Percentiles rank a stretch among this genome's conserved stretches.
Evolutionary conservation across 2,888 invertebrate species (phyloP).

Genomic region (Thecophora atra): DNA sequence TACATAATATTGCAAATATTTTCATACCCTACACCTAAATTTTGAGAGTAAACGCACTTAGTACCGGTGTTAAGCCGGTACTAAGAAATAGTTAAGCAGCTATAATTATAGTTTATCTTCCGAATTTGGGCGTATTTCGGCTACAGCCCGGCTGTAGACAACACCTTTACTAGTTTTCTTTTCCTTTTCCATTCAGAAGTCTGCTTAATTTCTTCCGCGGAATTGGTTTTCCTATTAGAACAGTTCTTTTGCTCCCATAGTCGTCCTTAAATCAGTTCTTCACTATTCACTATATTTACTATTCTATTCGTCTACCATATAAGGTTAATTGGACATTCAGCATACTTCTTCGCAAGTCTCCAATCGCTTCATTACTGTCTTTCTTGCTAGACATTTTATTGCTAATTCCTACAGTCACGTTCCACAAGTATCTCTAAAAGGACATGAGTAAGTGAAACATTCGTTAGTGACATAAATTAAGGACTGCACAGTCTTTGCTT

Average conservation of each 20-base stretch:
- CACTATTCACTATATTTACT: too few relatives aligned
- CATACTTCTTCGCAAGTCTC: conserved; percentile 26
- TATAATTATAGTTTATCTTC: too few relatives aligned
- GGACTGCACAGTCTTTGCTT: background rate
- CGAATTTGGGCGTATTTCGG: too few relatives aligned
- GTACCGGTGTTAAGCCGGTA: too few relatives aligned
- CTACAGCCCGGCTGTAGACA: too few relatives aligned
- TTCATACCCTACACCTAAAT: too few relatives aligned
- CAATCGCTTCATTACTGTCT: conserved; percentile 1
- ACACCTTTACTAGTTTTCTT: background rate
- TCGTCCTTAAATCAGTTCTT: background rate
- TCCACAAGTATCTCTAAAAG: conserved; percentile 28
- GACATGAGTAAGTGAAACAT: conserved; percentile 15
- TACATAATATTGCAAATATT: too few relatives aligned
- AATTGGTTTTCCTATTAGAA: background rate
- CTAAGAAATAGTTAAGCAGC: background rate
- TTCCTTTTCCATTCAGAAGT: background rate
- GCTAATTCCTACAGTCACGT: conserved; percentile 33
- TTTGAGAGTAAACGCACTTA: too few relatives aligned
- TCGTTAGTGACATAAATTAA: conserved; percentile 20
- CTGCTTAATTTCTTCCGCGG: background rate
- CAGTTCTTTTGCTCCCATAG: background rate
- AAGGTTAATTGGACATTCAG: conserved; percentile 35
- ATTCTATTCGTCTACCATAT: conserved; percentile 24
- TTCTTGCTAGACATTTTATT: conserved; percentile 5